These are phyloP conservation scores for Manis crassicaudata DNA, from an alignment of 2,797 vertebrate genomes.

Conservation along the genomic window DNA sequence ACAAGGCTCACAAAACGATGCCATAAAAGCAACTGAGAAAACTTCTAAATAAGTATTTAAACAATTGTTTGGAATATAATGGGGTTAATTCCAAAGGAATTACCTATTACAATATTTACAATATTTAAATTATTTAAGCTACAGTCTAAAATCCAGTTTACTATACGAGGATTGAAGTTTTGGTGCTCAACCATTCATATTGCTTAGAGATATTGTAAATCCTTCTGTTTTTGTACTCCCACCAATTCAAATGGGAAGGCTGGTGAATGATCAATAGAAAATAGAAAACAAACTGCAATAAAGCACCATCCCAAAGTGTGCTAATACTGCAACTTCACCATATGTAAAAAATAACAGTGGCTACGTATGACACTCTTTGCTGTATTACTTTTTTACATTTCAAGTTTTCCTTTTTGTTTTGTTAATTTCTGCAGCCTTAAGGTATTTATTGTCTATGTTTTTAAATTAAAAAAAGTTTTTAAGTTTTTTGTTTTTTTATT, in stretches of 20 bases:
- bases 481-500: too few relatives aligned
- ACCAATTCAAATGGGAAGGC: not conserved
- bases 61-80: conserved; percentile 43
- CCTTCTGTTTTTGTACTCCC: not conserved
- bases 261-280: not conserved
- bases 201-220: not conserved
- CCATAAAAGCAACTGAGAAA: conserved; percentile 42
- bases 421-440: not conserved
- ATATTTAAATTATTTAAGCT: conserved; percentile 37
- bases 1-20: conserved; percentile 33
- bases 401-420: not conserved
- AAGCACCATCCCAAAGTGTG: not conserved
- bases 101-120: conserved; percentile 37
- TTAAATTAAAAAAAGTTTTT: not conserved
- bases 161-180: not conserved
- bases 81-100: not conserved
- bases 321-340: too few relatives aligned
- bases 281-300: not conserved
- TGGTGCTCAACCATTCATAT: not conserved
- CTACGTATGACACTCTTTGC: not conserved
- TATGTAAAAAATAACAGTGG: not conserved
- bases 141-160: not conserved
- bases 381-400: not conserved
- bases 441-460: not conserved
- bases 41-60: conserved; percentile 47